phyloP scores from a whole-genome alignment of 2,113 vertebrate genomes.

The Bothrops jararaca region DNA sequence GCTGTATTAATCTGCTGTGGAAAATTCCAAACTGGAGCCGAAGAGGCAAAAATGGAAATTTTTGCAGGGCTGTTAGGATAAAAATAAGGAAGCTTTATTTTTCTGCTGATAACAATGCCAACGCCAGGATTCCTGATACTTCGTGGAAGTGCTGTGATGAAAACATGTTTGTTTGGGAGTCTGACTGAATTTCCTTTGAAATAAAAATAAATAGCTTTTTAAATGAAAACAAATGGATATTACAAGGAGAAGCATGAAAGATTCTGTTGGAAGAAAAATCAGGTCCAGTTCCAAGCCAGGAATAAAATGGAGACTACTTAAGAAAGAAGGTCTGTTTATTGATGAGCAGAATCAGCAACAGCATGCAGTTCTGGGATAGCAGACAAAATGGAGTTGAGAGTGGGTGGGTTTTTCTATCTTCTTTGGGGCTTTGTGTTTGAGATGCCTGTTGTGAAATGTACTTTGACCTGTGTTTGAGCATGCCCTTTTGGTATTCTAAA shows the following conservation, averaged over 20 bases:
- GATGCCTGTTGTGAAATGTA: no score
- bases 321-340: no score
- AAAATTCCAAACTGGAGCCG: slow-evolving; percentile 15
- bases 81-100: slow-evolving; percentile 18
- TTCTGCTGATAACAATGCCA: background rate
- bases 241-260: background rate
- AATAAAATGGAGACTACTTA: no score
- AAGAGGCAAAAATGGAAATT: slow-evolving; percentile 35
- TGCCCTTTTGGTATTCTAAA: no score
- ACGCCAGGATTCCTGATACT: background rate
- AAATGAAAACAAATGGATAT: background rate
- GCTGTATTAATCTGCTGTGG: slow-evolving; percentile 18
- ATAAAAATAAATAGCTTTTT: slow-evolving; percentile 14
- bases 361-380: no score
- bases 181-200: slow-evolving; percentile 23
- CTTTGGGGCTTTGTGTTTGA: no score
- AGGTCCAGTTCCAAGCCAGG: no score
- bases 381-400: no score
- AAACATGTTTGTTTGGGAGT: slow-evolving; percentile 8
- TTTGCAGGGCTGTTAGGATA: slow-evolving; percentile 18
- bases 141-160: background rate
- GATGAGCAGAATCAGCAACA: no score
- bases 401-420: no score
- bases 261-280: no score
- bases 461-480: no score